Evolutionary conservation across 2,888 invertebrate genomes (phyloP).

Genomic region (Antitype chi): DNA sequence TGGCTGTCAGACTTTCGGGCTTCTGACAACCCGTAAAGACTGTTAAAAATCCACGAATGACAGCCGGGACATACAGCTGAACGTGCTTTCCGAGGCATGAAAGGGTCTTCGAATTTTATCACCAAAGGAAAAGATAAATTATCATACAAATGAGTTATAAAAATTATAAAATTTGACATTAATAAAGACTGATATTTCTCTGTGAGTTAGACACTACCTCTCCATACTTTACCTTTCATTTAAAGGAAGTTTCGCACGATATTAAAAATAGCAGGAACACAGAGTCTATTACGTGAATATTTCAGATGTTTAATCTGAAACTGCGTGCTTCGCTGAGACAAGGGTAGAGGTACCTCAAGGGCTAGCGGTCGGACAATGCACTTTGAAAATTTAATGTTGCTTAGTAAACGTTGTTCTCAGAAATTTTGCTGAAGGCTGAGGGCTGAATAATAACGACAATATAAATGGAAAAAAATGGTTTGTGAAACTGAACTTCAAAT

Average conservation of each 20-base stretch:
- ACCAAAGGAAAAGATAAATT: not conserved
- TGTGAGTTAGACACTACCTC: not conserved
- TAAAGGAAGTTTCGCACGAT: conserved; percentile 9
- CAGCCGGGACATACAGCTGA: too few species aligned
- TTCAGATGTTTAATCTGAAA: conserved; percentile 57
- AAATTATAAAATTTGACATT: not conserved
- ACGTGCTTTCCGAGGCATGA: too few species aligned
- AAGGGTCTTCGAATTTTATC: not conserved
- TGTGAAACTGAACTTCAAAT: conserved; percentile 67
- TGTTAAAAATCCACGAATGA: too few species aligned
- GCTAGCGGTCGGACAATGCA: conserved; percentile 47
- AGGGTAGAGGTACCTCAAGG: conserved; percentile 53
- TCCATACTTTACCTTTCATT: not conserved
- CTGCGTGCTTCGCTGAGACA: conserved; percentile 49
- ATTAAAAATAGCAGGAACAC: conserved; percentile 18
- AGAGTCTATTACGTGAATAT: conserved; percentile 51
- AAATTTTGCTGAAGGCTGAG: conserved; percentile 59
- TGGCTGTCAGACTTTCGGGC: too few species aligned
- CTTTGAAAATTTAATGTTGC: conserved; percentile 63
- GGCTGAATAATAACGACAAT: conserved; percentile 68
- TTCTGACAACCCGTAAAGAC: too few species aligned
- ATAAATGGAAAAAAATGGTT: conserved; percentile 51
- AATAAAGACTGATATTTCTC: not conserved
- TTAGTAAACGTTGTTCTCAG: conserved; percentile 45
- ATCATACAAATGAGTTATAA: too few species aligned